Conservation (phyloP, 1,140 invertebrate species). For the Drosophila pallidifrons region DNA sequence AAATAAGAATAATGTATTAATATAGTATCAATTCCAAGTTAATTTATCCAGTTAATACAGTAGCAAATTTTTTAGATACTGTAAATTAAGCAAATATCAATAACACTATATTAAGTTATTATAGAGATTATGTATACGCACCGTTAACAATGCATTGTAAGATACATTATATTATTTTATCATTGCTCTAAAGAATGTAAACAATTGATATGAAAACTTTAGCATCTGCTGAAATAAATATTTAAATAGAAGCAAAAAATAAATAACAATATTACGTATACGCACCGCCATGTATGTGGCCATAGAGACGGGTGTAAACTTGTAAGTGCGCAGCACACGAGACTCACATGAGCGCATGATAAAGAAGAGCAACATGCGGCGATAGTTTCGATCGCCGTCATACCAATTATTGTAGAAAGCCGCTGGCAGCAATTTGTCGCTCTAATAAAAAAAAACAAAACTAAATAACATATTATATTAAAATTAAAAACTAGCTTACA, state of each 20-base stretch:
- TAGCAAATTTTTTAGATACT: no score
- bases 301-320: slow-evolving; percentile 67
- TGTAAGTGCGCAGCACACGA: slow-evolving; percentile 57
- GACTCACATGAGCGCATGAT: slow-evolving; percentile 60
- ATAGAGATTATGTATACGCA: not conserved
- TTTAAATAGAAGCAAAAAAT: not conserved
- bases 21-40: not conserved
- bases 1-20: not conserved
- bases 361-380: slow-evolving; percentile 68
- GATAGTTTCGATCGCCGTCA: slow-evolving; percentile 61
- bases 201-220: slow-evolving; percentile 64
- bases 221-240: slow-evolving; percentile 41
- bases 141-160: not conserved
- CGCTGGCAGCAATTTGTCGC: slow-evolving; percentile 59
- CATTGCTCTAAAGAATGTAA: slow-evolving; percentile 53
- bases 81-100: no score
- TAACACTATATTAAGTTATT: not conserved
- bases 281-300: slow-evolving; percentile 60
- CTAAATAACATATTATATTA: not conserved
- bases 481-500: slow-evolving; percentile 28
- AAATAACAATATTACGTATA: slow-evolving; percentile 1
- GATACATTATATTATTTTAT: slow-evolving; percentile 10
- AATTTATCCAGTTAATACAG: no score
- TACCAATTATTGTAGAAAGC: slow-evolving; percentile 79
- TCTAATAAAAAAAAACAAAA: slow-evolving; percentile 33